Conservation (phyloP, 2,113 vertebrate genomes). For the Porphyrio hochstetteri region DNA sequence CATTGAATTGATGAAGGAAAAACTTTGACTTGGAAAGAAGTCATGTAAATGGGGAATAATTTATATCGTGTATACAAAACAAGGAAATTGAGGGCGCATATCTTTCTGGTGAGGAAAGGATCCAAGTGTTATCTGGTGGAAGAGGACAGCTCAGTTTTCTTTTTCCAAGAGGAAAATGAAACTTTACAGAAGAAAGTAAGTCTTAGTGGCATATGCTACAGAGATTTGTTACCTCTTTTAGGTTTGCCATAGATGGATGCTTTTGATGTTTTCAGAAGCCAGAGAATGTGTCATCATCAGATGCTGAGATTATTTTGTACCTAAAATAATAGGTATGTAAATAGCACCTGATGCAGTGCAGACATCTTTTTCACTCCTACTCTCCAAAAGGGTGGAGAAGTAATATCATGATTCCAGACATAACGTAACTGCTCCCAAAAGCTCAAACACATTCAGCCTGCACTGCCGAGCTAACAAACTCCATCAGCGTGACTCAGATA, state of each 20-base stretch:
- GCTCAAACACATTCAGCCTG: background rate
- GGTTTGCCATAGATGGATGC: background rate
- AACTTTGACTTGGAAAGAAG: background rate
- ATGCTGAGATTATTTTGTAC: constrained; percentile 29
- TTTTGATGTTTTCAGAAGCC: background rate
- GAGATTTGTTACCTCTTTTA: constrained; percentile 3
- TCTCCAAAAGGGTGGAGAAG: background rate
- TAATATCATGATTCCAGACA: background rate
- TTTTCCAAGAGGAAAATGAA: background rate
- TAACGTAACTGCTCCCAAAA: background rate
- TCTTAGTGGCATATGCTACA: background rate
- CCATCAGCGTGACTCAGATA: background rate
- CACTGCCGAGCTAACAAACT: background rate
- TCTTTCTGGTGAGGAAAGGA: background rate
- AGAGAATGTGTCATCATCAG: constrained; percentile 26
- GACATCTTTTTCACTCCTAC: constrained; percentile 15
- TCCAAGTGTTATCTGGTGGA: background rate
- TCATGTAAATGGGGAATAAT: background rate
- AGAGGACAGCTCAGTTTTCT: background rate
- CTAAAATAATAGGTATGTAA: constrained; percentile 47
- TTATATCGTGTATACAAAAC: background rate
- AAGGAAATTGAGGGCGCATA: background rate
- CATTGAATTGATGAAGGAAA: background rate
- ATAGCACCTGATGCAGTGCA: constrained; percentile 6
- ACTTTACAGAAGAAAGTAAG: background rate